Conservation (phyloP, 2,888 invertebrate species). For the Nephrotoma flavescens region DNA sequence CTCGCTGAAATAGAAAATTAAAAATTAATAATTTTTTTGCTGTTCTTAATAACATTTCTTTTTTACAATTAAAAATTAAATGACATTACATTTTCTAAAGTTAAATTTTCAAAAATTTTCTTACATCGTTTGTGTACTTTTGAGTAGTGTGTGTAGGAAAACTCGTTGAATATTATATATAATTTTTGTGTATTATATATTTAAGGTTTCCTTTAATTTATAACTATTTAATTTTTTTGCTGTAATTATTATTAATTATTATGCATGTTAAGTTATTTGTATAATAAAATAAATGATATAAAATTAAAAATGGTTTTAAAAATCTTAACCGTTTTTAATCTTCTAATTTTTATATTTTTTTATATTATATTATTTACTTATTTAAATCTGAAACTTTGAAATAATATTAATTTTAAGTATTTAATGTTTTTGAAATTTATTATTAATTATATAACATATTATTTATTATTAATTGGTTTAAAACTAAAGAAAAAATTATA, state of each 20-base stretch:
- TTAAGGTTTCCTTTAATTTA: background rate
- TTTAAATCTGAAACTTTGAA: background rate
- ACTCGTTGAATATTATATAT: background rate
- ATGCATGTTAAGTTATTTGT: background rate
- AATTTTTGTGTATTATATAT: background rate
- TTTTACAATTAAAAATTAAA: background rate
- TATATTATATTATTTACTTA: background rate
- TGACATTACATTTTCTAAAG: background rate
- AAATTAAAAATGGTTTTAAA: background rate
- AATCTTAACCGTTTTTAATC: background rate
- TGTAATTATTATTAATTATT: background rate
- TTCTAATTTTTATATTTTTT: background rate
- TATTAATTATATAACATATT: background rate
- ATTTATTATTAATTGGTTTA: background rate
- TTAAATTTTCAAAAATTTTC: background rate
- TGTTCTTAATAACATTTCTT: background rate
- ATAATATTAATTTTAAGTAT: background rate
- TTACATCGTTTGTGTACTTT: background rate
- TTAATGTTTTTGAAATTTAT: background rate
- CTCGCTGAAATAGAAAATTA: background rate
- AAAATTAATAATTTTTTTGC: background rate
- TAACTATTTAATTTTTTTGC: background rate
- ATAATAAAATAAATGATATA: background rate
- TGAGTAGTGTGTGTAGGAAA: background rate
- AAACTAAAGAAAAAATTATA: background rate